phyloP scores from a whole-genome alignment of 2,797 vertebrate genomes.

The Xiphorhynchus erythropygius region DNA sequence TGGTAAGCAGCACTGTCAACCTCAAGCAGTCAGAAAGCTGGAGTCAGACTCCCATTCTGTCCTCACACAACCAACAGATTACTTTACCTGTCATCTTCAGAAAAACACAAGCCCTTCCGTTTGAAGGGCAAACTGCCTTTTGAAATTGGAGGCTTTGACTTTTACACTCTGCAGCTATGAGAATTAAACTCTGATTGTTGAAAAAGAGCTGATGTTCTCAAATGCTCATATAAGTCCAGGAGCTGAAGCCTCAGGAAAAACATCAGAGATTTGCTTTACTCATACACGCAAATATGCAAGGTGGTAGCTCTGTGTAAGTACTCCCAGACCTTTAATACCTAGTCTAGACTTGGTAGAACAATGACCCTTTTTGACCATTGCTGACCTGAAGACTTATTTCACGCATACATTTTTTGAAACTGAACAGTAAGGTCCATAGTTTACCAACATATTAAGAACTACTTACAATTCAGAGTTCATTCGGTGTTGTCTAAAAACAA shows the following conservation, averaged over 20 bases:
- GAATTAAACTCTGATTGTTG: background rate
- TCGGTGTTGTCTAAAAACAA: background rate
- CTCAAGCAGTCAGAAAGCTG: background rate
- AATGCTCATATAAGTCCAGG: background rate
- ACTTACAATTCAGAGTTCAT: background rate
- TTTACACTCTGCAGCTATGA: background rate
- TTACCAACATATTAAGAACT: background rate
- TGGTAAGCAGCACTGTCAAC: background rate
- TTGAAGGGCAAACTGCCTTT: background rate
- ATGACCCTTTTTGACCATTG: background rate
- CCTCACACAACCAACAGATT: background rate
- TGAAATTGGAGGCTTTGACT: background rate
- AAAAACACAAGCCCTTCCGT: background rate
- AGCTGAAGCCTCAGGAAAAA: background rate
- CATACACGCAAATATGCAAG: background rate
- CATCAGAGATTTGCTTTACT: accelerated
- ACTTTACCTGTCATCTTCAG: background rate
- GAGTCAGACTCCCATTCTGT: background rate
- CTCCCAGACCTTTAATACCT: background rate
- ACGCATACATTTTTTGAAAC: background rate
- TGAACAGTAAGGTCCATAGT: background rate
- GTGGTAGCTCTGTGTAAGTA: background rate
- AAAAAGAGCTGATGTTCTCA: background rate
- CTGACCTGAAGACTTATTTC: background rate
- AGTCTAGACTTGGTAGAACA: background rate